Conservation (phyloP, 2,113 vertebrate genomes). For the Coreoperca whiteheadi region DNA sequence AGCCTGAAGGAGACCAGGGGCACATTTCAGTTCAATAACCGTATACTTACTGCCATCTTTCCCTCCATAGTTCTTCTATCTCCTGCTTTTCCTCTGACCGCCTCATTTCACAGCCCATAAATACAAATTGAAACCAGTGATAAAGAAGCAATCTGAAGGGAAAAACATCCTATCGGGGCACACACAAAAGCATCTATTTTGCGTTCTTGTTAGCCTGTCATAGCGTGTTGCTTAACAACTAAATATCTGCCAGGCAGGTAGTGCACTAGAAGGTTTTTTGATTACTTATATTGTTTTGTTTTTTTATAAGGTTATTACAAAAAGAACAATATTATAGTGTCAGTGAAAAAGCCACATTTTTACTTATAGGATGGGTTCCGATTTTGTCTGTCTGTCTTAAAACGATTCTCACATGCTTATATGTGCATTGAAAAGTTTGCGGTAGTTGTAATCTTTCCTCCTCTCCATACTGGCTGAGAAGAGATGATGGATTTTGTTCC, state of each 20-base stretch:
- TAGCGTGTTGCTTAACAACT: slow-evolving; percentile 5
- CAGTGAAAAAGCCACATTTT: neutral
- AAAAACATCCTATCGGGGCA: slow-evolving; percentile 19
- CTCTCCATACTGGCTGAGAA: neutral
- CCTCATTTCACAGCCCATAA: slow-evolving; percentile 61
- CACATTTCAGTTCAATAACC: slow-evolving; percentile 55
- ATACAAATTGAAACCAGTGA: slow-evolving; percentile 35
- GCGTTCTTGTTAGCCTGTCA: slow-evolving; percentile 2
- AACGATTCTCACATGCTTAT: neutral
- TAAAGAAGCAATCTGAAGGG: neutral
- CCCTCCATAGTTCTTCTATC: slow-evolving; percentile 26
- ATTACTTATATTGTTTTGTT: neutral
- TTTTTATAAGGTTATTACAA: neutral
- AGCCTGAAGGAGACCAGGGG: slow-evolving; percentile 43
- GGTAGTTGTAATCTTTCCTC: neutral
- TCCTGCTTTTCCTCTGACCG: slow-evolving; percentile 32
- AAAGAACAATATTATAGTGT: neutral
- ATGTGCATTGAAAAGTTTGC: neutral
- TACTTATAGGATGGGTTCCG: neutral
- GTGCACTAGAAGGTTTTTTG: neutral
- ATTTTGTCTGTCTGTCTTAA: neutral
- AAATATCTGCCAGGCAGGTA: slow-evolving; percentile 1
- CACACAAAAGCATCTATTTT: slow-evolving; percentile 7
- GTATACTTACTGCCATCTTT: slow-evolving; percentile 41
- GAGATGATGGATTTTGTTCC: neutral